Evolutionary conservation across 2,113 vertebrate genomes (phyloP), one percentile per base, ranked within the genome.

Genomic region (Nothoprocta pentlandii): DNA sequence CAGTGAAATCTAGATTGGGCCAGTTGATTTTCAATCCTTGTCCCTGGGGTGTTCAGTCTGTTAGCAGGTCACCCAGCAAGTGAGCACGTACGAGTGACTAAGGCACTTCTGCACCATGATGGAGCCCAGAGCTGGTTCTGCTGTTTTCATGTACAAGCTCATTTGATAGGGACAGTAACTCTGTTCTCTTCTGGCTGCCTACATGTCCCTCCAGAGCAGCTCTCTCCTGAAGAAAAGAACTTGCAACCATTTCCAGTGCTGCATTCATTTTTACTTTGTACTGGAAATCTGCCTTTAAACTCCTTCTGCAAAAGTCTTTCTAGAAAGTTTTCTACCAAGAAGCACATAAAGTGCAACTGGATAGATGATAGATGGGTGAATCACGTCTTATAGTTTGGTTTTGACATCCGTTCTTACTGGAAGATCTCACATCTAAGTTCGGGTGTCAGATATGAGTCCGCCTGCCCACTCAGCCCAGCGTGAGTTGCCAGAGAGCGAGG

Each of bases 21-120:
- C 62, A n/a, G 39, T 11, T 54, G 58, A 21, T 58, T 78, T 83
- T 74, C 36, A 13, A 20, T 7, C 20, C 71, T 93, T 90, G 63
- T 85, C 13, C 5, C 16, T 46, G 49, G 53, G 16, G n/a, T 36
- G 53, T 32, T 6, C 21, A 53, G 11, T 6, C 14, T 39, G 42
- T 56, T 69, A 34, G 9, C 21, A 25, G 0, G 0, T 41, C 46
- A 41, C 2, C 4, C 16, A 36, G 41, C 30, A 78, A 73, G 28
- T 15, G 71, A 91, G 54, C 23, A 16, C 22, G 12, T 3, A 49
- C 21, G 22, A 17, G 30, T 53, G n/a, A 69, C 13, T 25, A 51
- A 79, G 56, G 71, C 36, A 23, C 30, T 71, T 80, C 6, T 19
- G 20, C 53, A 26, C 8, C 0, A 0, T 17, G 34, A 54, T 56